A percentile compares a stretch with the other conserved stretches of the same genome.
Evolutionary conservation across 2,797 vertebrate genomes (phyloP).

Genomic region (Pangasius mekongensis): DNA sequence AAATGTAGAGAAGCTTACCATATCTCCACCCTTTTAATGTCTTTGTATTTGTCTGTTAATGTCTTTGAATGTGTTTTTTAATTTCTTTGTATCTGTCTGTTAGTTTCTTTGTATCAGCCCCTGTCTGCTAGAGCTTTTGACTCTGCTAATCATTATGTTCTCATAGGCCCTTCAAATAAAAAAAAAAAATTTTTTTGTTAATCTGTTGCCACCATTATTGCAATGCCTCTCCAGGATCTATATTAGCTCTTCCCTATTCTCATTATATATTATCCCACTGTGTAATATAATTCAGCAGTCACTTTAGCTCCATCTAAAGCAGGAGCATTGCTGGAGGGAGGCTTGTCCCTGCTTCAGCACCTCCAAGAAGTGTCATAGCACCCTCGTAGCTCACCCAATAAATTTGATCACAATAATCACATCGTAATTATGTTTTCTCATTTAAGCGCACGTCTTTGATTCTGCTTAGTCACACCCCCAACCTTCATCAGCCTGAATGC

Average conservation of each 20-base stretch:
- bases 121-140: not conserved
- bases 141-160: not conserved
- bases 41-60: not conserved
- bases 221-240: slow-evolving; percentile 1
- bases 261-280: not conserved
- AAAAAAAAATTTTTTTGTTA: not conserved
- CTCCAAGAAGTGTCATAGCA: not conserved
- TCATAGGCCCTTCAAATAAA: not conserved
- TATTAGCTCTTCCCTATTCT: not conserved
- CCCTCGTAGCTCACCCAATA: not conserved
- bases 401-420: not conserved
- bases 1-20: not conserved
- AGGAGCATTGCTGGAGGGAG: not conserved
- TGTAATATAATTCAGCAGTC: not conserved
- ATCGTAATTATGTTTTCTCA: not conserved
- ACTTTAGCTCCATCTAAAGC: not conserved
- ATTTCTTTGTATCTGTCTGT: not conserved
- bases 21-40: not conserved
- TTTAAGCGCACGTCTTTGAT: not conserved
- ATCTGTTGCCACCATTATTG: not conserved
- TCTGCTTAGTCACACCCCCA: not conserved
- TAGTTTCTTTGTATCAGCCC: not conserved
- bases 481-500: not conserved
- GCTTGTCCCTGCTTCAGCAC: not conserved
- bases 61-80: not conserved